Evolutionary conservation across 2,113 vertebrate genomes (phyloP), one percentile per base, ranked within the genome.

Genomic region (Orycteropus afer): DNA sequence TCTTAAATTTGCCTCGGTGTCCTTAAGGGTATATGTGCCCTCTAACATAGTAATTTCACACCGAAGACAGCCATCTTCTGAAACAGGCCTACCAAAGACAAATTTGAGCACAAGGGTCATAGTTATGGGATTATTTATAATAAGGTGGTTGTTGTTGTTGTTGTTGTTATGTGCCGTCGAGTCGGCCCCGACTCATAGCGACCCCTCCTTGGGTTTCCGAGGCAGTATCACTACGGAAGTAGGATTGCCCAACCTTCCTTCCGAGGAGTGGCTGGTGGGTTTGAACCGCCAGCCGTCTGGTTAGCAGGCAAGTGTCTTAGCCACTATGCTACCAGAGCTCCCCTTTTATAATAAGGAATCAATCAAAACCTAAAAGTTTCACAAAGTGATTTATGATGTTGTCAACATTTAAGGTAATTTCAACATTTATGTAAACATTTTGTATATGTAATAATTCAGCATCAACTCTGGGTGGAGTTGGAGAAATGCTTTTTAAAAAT

Each of bases 41-140:
- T 59, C 40, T 59, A 55, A 51, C 14, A 45, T 80, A 29, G n/a
- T 76, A 83, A 95, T 92, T 84, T 85, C 77, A 92, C 27, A 27
- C 9, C 6, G 20, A 57, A 37, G 47, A 42, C 40, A 89, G 22
- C 57, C 76, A 59, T 87, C 17, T 83, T 86, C 82, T 77, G 91
- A 92, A 92, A 90, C 0, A 34, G 51, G n/a, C 59, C 80, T 74
- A 34, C 22, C n/a, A 40, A 57, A 94, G 55, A 86, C 80, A 80
- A 93, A 53, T 57, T 53, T 57, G 78, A 89, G 47, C 40, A 34
- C 76, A 80, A 20, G 5, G 27, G 7, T 67, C 55, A 34, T 78
- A 29, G 49, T 86, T 86, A 76, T 53, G 47, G 57, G 61, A 47
- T 85, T 97, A 71, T 81, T 85, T 61, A 49, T 96, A 91, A 81